A percentile compares a stretch with the other conserved stretches of the same genome.
Conservation (phyloP, 1,140 invertebrate species). For the Ips nitidus region DNA sequence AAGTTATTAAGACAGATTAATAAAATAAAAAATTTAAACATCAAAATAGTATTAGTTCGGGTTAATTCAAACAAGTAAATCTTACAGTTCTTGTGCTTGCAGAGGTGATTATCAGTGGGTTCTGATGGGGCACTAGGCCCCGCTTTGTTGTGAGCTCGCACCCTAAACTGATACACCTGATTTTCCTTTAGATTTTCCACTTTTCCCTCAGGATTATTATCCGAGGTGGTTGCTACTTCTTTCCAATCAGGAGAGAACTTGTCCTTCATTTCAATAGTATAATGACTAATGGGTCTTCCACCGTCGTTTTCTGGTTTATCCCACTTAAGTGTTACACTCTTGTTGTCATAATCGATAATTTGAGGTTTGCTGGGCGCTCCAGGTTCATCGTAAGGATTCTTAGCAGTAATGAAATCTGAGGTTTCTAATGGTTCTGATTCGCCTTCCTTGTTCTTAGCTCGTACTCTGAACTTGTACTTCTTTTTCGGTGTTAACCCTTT, state of each 20-base stretch:
- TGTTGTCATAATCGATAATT: slow-evolving; percentile 92
- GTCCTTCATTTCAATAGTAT: slow-evolving; percentile 95
- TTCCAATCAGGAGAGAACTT: slow-evolving; percentile 89
- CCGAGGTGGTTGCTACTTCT: slow-evolving; percentile 80
- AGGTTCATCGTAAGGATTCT: slow-evolving; percentile 95
- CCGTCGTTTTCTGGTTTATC: slow-evolving; percentile 85
- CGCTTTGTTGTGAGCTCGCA: slow-evolving; percentile 90
- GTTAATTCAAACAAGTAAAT: slow-evolving; percentile 48
- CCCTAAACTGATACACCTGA: slow-evolving; percentile 90
- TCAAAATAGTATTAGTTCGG: slow-evolving; percentile 27
- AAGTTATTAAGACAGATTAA: neutral
- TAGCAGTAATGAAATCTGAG: slow-evolving; percentile 83
- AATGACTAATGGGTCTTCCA: slow-evolving; percentile 92
- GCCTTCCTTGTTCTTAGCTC: slow-evolving; percentile 97
- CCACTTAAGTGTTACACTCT: slow-evolving; percentile 89
- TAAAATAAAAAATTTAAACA: slow-evolving; percentile 6
- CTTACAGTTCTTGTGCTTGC: slow-evolving; percentile 92
- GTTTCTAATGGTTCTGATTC: slow-evolving; percentile 95
- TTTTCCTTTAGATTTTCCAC: slow-evolving; percentile 91
- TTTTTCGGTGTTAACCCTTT: slow-evolving; percentile 94
- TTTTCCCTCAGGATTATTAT: slow-evolving; percentile 74
- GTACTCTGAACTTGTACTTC: slow-evolving; percentile 97
- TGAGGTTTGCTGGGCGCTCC: slow-evolving; percentile 86
- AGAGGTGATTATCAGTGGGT: slow-evolving; percentile 87
- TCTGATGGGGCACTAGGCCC: slow-evolving; percentile 85